Conservation (phyloP, 2,113 vertebrate species). For the Mastomys natalensis region DNA sequence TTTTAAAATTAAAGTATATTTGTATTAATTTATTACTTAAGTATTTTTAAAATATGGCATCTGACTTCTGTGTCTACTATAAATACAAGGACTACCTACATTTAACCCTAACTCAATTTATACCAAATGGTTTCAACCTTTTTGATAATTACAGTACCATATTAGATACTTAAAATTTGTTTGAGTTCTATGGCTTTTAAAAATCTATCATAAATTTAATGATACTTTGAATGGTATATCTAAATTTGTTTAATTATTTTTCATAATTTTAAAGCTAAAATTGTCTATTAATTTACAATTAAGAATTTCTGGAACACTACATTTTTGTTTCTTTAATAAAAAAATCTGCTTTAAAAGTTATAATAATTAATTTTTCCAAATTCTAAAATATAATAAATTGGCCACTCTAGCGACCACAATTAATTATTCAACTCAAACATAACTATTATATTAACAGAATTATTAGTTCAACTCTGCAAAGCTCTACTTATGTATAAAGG, state of each 20-base stretch:
- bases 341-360: neutral
- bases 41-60: neutral
- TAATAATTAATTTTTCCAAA: neutral
- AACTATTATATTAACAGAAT: neutral
- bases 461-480: neutral
- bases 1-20: neutral
- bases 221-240: neutral
- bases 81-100: neutral
- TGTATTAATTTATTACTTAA: neutral
- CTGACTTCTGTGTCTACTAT: neutral
- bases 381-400: neutral
- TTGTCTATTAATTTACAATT: neutral
- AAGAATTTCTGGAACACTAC: neutral
- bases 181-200: neutral
- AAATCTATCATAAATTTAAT: neutral
- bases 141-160: neutral
- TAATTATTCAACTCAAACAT: slow-evolving; percentile 11
- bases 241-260: neutral
- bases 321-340: neutral
- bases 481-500: neutral
- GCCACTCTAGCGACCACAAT: accelerated
- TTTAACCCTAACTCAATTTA: neutral
- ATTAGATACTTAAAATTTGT: neutral
- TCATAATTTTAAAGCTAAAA: neutral
- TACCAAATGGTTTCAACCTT: neutral